Evolutionary conservation across 2,113 vertebrate genomes (phyloP).

Genomic region (Deroptyus accipitrinus): DNA sequence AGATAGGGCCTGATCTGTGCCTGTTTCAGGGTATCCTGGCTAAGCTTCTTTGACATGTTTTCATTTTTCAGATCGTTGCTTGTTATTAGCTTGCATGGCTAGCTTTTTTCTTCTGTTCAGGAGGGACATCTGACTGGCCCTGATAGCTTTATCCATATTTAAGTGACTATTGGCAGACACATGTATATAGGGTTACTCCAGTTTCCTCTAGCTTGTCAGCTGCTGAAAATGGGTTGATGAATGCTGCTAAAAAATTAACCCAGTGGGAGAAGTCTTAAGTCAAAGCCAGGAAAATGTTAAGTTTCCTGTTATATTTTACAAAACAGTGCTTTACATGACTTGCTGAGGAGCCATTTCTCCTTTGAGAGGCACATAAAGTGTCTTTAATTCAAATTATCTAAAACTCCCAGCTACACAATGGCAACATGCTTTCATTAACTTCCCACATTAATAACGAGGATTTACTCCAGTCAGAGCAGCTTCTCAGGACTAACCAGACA

Average conservation of each 20-base stretch:
- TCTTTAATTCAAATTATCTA: not conserved
- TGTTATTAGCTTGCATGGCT: constrained; percentile 1
- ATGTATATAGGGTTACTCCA: not conserved
- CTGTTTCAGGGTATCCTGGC: not conserved
- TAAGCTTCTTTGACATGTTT: not conserved
- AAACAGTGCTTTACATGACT: not conserved
- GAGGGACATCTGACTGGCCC: not conserved
- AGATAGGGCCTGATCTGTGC: not conserved
- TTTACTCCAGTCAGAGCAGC: not conserved
- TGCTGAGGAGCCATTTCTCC: not conserved
- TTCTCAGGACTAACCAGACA: not conserved
- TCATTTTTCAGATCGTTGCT: constrained; percentile 43
- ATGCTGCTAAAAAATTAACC: not conserved
- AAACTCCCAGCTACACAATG: not conserved
- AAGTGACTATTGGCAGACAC: not conserved
- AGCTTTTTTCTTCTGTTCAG: not conserved
- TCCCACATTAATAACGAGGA: not conserved
- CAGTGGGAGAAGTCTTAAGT: not conserved
- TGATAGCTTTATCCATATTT: constrained; percentile 13
- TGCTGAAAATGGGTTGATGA: not conserved
- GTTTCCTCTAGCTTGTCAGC: not conserved
- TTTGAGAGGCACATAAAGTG: not conserved
- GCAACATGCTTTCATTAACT: not conserved
- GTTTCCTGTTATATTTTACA: not conserved
- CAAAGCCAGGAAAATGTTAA: not conserved